phyloP scores from a whole-genome alignment of 2,888 invertebrate genomes.

The Scaptomyza tumidula region DNA sequence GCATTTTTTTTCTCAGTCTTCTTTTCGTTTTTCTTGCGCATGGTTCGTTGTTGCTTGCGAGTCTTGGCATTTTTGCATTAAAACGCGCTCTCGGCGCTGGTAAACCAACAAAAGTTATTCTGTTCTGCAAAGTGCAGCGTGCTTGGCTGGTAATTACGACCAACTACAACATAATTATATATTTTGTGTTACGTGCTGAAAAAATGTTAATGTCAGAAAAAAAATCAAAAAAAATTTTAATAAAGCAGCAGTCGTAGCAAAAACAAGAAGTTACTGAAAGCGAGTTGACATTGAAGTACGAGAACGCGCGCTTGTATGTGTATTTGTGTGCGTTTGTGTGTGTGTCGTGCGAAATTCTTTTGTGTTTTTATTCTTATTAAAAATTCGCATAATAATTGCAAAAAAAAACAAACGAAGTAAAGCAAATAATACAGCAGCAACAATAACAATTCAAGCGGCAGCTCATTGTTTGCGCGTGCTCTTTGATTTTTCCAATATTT shows the following conservation, averaged over 20 bases:
- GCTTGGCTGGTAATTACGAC: constrained; percentile 59
- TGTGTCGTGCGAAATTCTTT: constrained; percentile 69
- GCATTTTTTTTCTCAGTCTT: constrained; percentile 50
- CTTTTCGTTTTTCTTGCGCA: constrained; percentile 56
- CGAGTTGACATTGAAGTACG: constrained; percentile 72
- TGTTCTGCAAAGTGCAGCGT: constrained; percentile 60
- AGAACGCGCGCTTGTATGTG: constrained; percentile 23
- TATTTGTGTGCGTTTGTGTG: constrained; percentile 25
- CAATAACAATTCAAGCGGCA: constrained; percentile 17
- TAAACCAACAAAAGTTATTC: constrained; percentile 47
- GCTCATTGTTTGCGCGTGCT: constrained; percentile 35
- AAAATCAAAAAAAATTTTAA: constrained; percentile 9
- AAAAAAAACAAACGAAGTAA: constrained; percentile 26
- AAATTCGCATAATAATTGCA: constrained; percentile 50
- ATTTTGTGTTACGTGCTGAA: constrained; percentile 44
- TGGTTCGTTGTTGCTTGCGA: constrained; percentile 42
- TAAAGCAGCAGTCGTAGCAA: constrained; percentile 9
- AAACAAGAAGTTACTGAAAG: constrained; percentile 51
- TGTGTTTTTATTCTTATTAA: constrained; percentile 59
- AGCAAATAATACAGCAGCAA: constrained; percentile 24
- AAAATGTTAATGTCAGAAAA: constrained; percentile 20
- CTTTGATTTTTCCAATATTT: constrained; percentile 45
- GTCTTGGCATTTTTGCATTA: constrained; percentile 56
- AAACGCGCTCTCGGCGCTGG: constrained; percentile 57
- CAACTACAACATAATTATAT: constrained; percentile 35